Evolutionary conservation across 2,113 vertebrate species (phyloP), one percentile per base, ranked within the genome.

Genomic region (Corynorhinus townsendii): DNA sequence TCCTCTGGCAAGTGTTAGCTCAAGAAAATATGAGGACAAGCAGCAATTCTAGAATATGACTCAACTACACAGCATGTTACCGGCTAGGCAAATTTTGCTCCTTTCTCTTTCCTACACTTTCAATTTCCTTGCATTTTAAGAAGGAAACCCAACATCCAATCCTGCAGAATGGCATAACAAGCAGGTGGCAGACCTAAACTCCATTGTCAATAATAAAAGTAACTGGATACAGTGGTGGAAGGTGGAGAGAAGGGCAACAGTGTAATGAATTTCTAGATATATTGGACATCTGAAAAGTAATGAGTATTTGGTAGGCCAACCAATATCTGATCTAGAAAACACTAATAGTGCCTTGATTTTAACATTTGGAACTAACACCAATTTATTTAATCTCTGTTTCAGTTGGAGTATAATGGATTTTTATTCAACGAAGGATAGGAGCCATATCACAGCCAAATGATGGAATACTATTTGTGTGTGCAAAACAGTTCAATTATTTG

Each of bases 401-500:
- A 75, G 64, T 79, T 93, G 56, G 49, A 69, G 94, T 95, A 85
- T 64, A 85, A 96, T 24, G 84, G 20, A 90, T 91, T 66, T 90
- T 88, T 77, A 12, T 33, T 45, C 24, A 38, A 33, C 7, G 91
- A 72, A 93, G 22, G 15, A 90, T 71, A 59, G 95, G 95, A 56
- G 22, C 62, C 64, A 24, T 17, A 66, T 43, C 86, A 62, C 87
- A 96, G 90, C 87, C 81, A 97, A 97, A 96, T 76, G 97, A 96
- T 56, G 77, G 96, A 97, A 94, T 93, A 16, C 28, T 84, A 85
- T 97, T 97, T 97, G 89, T 94, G 3, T 94, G 82, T 96, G 91
- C 75, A 95, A 97, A 97, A 59, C 43, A 94, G 79, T 87, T 95
- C 52, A 90, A 90, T 97, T 98, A 97, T 97, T 98, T 97, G 89